Percentiles rank a stretch among this genome's conserved stretches.
Conservation (phyloP, 2,113 vertebrate genomes). For the Forbesichthys papilliferus region DNA sequence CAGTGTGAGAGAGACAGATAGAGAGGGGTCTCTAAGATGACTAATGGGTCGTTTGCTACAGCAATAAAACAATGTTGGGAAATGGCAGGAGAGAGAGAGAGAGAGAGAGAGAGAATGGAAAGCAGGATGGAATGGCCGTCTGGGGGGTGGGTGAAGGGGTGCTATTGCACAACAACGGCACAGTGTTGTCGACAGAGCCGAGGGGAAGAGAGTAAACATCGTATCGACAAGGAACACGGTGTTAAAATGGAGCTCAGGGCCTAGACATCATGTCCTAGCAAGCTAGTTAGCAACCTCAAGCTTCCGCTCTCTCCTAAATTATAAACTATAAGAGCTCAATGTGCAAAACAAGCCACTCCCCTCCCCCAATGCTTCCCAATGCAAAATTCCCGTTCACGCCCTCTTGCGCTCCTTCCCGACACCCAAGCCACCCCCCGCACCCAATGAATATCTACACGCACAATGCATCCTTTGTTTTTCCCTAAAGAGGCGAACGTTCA, state of each 20-base stretch:
- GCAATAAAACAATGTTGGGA: conserved; percentile 32
- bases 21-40: conserved; percentile 19
- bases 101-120: conserved; percentile 53
- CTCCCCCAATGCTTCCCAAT: background rate
- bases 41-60: conserved; percentile 48
- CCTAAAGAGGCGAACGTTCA: conserved; percentile 8
- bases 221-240: conserved; percentile 10
- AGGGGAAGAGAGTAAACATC: conserved; percentile 22
- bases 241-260: conserved; percentile 21
- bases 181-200: background rate
- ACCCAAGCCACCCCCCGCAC: background rate
- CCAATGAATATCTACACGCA: background rate
- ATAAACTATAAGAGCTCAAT: background rate
- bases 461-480: conserved; percentile 2
- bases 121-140: conserved; percentile 33
- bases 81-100: conserved; percentile 21
- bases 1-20: too few species aligned
- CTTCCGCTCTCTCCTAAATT: background rate
- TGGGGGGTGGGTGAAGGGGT: background rate
- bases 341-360: conserved; percentile 14
- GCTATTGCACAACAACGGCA: conserved; percentile 1
- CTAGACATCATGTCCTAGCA: conserved; percentile 15
- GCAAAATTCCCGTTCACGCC: background rate
- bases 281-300: background rate
- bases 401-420: background rate